Base-by-base conservation (phyloP, 2,113 vertebrate species). In the Ictidomys tridecemlineatus region DNA sequence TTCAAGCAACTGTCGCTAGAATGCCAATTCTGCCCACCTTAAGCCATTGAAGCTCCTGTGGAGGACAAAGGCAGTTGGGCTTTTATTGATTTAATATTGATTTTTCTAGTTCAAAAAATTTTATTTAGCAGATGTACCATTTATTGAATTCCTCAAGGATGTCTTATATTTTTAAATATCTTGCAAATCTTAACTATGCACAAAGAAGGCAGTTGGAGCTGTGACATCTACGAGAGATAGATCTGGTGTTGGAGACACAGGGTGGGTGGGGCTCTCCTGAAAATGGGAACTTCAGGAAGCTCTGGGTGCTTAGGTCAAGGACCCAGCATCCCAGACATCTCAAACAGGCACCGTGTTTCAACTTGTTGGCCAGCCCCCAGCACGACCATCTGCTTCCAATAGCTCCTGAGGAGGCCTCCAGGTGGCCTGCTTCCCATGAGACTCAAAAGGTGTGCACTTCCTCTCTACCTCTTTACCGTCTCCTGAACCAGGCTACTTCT, bases 51-150 rank as follows among this genome's bases (percentile, higher is more conserved):
- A 34, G 28, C 32, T 70, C 48, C 26, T 24, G 77, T 94, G 67
- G 79, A 34, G 88, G 97, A 98, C 95, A 69, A 98, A 96, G 90
- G 69, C 26, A 85, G 85, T 86, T 86, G 78, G 63, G 79, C 77
- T 86, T 96, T 94, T 91, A 94, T 94, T 94, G 84, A 74, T 85
- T 95, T 97, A 95, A 93, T 97, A 93, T 53, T 77, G 80, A 74
- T 7, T 95, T 92, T 98, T 63, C 65, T 37, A 37, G 74, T 97
- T 61, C 24, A 51, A 89, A 92, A 76, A 69, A 48, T 30, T 73
- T 51, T 39, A 4, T 42, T 73, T 61, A 73, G 45, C 51, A 89
- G 72, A 78, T 89, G 18, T 70, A 37, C 8, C 26, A 51, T 72
- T 72, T 85, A 37, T 82, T 91, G 72, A 80, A 16, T 73, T 16